A percentile compares a stretch with the other conserved stretches of the same genome.
These are phyloP conservation scores for Plumapathes pennacea DNA, from an alignment of 92 coral and sea anemone genomes.

Conservation along the genomic window DNA sequence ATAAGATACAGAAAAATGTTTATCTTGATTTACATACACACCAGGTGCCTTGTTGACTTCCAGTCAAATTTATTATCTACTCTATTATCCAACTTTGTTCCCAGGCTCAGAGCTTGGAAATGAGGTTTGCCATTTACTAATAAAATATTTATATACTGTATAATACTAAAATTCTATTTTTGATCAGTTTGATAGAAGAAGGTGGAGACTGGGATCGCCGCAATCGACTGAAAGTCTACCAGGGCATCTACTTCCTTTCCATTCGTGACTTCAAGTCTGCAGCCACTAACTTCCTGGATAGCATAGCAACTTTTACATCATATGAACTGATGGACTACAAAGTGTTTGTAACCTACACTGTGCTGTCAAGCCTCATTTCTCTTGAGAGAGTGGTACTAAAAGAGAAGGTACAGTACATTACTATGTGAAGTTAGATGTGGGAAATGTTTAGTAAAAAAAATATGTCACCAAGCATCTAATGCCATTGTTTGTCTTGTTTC, in stretches of 20 bases:
- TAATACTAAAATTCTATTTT: too few species aligned
- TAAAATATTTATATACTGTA: too few species aligned
- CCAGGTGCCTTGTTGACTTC: too few species aligned
- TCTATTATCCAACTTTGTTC: too few species aligned
- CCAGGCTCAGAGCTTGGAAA: not conserved
- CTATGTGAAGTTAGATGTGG: not conserved
- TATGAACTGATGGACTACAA: slow-evolving; percentile 98
- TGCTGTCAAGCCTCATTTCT: slow-evolving; percentile 88
- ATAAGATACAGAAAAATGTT: too few species aligned
- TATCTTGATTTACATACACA: too few species aligned
- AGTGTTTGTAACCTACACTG: slow-evolving; percentile 87
- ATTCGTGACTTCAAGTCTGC: slow-evolving; percentile 97
- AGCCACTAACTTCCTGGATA: slow-evolving; percentile 89
- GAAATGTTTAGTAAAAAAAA: not conserved
- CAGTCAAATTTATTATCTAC: too few species aligned
- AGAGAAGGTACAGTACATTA: slow-evolving; percentile 72
- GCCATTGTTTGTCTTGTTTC: too few species aligned
- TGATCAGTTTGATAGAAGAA: slow-evolving; percentile 82
- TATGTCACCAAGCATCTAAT: too few species aligned
- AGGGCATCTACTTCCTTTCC: slow-evolving; percentile 87
- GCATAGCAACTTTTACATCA: slow-evolving; percentile 95
- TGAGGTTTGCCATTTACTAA: not conserved
- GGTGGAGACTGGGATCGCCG: slow-evolving; percentile 99
- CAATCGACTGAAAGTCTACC: slow-evolving; percentile 94
- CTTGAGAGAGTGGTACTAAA: slow-evolving; percentile 86